Conservation (phyloP, 1,140 invertebrate genomes). For the Delia radicum region DNA sequence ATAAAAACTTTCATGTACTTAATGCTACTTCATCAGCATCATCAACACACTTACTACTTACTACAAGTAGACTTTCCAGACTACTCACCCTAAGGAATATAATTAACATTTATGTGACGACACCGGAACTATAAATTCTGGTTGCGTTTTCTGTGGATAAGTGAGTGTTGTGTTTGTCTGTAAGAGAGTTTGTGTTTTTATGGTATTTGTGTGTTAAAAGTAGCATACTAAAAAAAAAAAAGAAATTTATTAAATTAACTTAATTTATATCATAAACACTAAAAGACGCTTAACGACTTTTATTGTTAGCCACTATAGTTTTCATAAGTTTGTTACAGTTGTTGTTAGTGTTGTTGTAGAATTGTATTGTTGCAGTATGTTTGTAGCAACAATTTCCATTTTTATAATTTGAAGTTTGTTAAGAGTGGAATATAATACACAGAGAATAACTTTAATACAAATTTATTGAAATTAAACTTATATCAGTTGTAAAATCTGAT, state of each 20-base stretch:
- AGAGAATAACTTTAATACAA: no score
- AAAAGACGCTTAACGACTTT: constrained; percentile 23
- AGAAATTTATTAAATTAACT: constrained; percentile 12
- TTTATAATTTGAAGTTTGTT: no score
- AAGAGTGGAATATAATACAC: no score
- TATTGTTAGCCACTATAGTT: background rate
- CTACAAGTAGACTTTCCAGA: background rate
- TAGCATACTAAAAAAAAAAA: background rate
- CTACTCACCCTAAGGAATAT: background rate
- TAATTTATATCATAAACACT: constrained; percentile 24
- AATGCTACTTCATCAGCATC: background rate
- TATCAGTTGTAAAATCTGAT: no score
- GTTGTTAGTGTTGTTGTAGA: background rate
- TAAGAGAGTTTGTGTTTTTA: background rate
- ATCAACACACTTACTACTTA: no score
- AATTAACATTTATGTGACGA: constrained; percentile 22
- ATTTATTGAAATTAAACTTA: no score
- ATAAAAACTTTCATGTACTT: background rate
- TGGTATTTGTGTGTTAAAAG: background rate
- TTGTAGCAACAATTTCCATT: no score
- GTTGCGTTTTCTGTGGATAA: background rate
- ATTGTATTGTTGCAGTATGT: no score
- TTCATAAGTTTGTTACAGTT: background rate
- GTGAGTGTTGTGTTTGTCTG: background rate
- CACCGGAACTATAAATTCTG: background rate